Evolutionary conservation across 2,113 vertebrate species (phyloP), one percentile per base, ranked within the genome.

Genomic region (Myotis davidii): DNA sequence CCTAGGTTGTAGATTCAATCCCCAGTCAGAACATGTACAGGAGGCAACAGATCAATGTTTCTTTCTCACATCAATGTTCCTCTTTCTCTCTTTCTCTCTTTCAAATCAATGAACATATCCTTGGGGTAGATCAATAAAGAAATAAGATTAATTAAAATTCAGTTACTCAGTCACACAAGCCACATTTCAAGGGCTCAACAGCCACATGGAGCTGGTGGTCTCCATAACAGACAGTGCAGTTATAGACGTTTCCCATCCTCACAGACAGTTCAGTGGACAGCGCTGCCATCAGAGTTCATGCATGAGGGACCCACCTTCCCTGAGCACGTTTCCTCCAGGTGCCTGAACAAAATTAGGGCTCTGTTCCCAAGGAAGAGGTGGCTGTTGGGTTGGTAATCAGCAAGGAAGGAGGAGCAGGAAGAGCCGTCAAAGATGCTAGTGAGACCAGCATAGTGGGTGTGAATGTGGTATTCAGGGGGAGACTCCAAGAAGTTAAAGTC

Each of bases 391-490:
- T 65, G 50, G 17, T 20, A 32, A 27, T 13, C 64, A 65, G n/a
- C 20, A 32, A 23, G 4, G 37, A 69, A 21, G 9, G 32, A 77
- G 42, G 45, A 34, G 4, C 1, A 32, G 23, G 39, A 78, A 48
- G 7, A 21, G 11, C 6, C 39, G n/a, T 5, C 6, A 0, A 4
- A 83, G 77, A 54, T 0, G 0, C 1, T 3, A 1, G 11, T 67
- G 69, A 69, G 77, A 21, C 50, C 32, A 27, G 37, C 56, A 14
- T 17, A 5, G 9, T 13, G 39, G n/a, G n/a, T 9, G 34, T 52
- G 69, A 72, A 3, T 6, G 5, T 1, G 13, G 34, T 9, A 45
- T 2, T 1, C 0, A 1, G 9, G 50, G 1, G 23, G 70, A 59
- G 32, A 70, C 29, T 29, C 52, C 9, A 3, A 0, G 1, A 52